Evolutionary conservation across 2,888 invertebrate species (phyloP), one percentile per base, ranked within the genome.

Genomic region (Acanthococcus lagerstroemiae): DNA sequence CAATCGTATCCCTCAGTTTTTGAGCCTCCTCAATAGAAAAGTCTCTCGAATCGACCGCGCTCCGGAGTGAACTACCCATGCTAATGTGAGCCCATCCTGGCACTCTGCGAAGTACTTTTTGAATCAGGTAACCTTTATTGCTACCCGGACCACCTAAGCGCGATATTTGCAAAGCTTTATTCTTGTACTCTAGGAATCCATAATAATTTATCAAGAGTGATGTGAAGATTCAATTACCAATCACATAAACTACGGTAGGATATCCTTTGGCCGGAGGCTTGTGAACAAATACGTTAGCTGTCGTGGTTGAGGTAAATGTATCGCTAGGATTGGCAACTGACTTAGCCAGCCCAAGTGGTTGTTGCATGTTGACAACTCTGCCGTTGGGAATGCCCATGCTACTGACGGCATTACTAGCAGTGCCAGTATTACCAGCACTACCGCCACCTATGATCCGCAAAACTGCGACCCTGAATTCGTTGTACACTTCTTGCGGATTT

Each of bases 111-210:
- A 85, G 82, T 0, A 87, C 88, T 70, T 85, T 83, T 67, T 84
- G 80, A 75, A 92, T 92, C 30, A 93, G 78, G 0, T 82, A 79
- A 1, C 88, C 87, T 76, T 95, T 95, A 75, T 93, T 92, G 74
- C 91, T 92, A 61, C 94, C 94, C 0, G 94, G 94, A 0, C 94
- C 94, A 9, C 93, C 91, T 80, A 71, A 37, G n/a, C n/a, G 9
- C 17, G 4, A 65, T 63, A 25, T 4, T 24, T 58, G 5, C 3
- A 17, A 58, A 46, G 58, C 30, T 9, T 9, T 15, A 27, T 21
- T 21, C 17, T 12, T n/a, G 12, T 25, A 24, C 3, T 9, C 44
- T n/a, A 19, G 12, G 25, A 54, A 61, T 48, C n/a, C 21, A 22
- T 24, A 4, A 9, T 9, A n/a, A 9, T 37, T 3, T 15, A 37